A percentile compares a stretch with the other conserved stretches of the same genome.
These are phyloP conservation scores for Psettodes erumei DNA, from an alignment of 2,113 vertebrate genomes.

Conservation along the genomic window DNA sequence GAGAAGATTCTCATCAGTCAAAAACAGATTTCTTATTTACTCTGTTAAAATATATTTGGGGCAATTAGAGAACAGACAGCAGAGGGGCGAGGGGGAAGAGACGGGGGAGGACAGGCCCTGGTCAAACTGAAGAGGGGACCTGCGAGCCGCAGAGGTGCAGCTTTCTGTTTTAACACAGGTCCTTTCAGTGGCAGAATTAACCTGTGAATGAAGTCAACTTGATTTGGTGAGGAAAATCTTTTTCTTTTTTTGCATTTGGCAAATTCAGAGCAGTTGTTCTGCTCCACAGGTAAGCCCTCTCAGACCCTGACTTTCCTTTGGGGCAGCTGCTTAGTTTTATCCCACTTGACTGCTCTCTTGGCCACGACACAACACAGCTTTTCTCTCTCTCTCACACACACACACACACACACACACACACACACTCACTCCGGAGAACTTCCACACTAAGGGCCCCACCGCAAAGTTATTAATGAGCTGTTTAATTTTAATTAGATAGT, in stretches of 20 bases:
- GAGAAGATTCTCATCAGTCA: not conserved
- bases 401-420: constrained; percentile 59
- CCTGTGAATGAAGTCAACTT: constrained; percentile 60
- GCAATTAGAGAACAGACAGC: not conserved
- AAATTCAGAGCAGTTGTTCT: constrained; percentile 29
- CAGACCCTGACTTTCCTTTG: constrained; percentile 58
- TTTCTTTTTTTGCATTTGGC: constrained; percentile 26
- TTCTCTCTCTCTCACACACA: constrained; percentile 34
- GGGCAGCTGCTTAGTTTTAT: constrained; percentile 69
- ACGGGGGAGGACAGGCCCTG: not conserved
- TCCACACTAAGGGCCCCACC: constrained; percentile 78
- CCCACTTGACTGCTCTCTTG: constrained; percentile 75
- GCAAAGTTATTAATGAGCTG: constrained; percentile 86
- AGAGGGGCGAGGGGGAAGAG: not conserved
- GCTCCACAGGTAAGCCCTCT: constrained; percentile 65
- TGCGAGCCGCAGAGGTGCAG: not conserved
- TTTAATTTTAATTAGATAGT: constrained; percentile 87
- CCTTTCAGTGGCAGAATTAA: constrained; percentile 26
- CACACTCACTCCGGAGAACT: constrained; percentile 74
- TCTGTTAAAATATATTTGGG: not conserved
- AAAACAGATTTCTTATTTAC: not conserved
- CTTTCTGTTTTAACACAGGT: constrained; percentile 2
- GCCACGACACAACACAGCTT: constrained; percentile 68
- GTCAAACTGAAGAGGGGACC: not conserved
- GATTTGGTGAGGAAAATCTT: constrained; percentile 41